phyloP scores from a whole-genome alignment of 2,113 vertebrate genomes.

The Megalops atlanticus region DNA sequence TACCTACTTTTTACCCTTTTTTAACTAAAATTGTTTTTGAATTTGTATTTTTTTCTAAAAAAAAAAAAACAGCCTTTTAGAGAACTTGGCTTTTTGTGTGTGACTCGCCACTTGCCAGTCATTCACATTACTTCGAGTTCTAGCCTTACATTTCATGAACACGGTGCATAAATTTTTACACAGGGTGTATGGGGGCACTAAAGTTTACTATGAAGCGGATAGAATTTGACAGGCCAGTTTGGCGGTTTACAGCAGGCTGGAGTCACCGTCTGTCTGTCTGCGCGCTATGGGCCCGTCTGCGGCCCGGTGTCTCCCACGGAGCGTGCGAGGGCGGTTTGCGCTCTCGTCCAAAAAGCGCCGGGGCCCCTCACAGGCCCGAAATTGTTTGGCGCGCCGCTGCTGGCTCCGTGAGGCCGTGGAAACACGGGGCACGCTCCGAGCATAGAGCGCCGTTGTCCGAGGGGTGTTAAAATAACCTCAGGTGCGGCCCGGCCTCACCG shows the following conservation, averaged over 20 bases:
- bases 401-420: not conserved
- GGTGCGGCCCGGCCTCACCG: slow-evolving; percentile 9
- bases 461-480: slow-evolving; percentile 12
- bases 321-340: no score
- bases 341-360: not conserved
- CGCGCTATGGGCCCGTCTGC: not conserved
- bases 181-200: not conserved
- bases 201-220: not conserved
- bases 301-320: not conserved
- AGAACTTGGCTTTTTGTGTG: no score
- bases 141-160: not conserved
- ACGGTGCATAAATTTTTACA: not conserved
- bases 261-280: not conserved
- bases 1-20: no score
- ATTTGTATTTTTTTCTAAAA: no score
- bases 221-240: not conserved
- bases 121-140: not conserved
- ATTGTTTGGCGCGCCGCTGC: slow-evolving; percentile 3
- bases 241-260: not conserved
- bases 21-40: no score
- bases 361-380: not conserved
- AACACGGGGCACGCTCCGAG: not conserved
- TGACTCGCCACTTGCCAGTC: not conserved
- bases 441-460: slow-evolving; percentile 8
- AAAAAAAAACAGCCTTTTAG: no score